Base-by-base conservation (phyloP, 2,888 invertebrate genomes). In the Drosophila greeni region DNA sequence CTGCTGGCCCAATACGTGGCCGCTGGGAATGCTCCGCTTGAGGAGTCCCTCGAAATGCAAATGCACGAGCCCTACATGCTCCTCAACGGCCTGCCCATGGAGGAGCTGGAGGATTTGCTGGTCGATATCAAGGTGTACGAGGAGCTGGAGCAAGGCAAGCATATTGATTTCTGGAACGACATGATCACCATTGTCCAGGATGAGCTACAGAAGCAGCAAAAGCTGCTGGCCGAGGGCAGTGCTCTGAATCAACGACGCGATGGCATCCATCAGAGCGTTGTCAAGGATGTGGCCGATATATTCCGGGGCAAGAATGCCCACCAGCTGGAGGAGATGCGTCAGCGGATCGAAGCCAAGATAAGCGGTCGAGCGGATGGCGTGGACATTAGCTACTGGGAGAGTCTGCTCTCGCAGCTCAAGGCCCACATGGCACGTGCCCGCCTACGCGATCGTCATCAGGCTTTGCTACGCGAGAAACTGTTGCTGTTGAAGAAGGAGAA, bases 31-130 rank as follows among this genome's bases (percentile, higher is more conserved):
- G 95, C 97, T 84, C 95, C 95, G 79, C 92, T 94, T 73, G 95
- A 95, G 53, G 95, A 97, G 82, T 95, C 97, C 0, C 94, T 98
- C 24, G 98, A 99, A 90, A 97, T 99, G 96, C 97, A 99, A 89
- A 97, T 99, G 96, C 97, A 98, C 86, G 98, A 99, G 87, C 99
- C 99, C 0, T 97, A 98, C 87, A 95, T 95, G 0, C 97, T 97
- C 87, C 91, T 99, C 1, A 95, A 97, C 86, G 98, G 98, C 0
- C 90, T 99, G 58, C 94, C 94, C 16, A 92, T 95, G 7, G 93
- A 94, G 74, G 99, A 99, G 88, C 90, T 99, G 23, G 99, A 99
- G 87, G 99, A 99, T 90, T 90, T 99, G 16, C 91, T 98, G 1
- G 98, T 95, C 77, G 99, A 99, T 86, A 99, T 99, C 60, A 96